Evolutionary conservation across 2,888 invertebrate species (phyloP).

Genomic region (Leptinotarsa rubiginosa): DNA sequence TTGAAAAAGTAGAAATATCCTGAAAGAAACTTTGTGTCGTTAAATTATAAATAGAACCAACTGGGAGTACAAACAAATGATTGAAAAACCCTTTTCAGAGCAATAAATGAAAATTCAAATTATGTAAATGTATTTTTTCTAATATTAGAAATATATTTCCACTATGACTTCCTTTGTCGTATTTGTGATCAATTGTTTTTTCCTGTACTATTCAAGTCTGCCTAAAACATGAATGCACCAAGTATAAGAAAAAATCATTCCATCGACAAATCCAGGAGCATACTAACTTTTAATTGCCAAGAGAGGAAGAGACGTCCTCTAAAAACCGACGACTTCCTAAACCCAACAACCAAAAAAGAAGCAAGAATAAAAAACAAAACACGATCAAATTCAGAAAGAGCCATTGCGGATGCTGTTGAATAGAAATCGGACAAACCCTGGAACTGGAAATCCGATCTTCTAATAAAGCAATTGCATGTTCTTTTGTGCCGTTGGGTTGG

Average conservation of each 20-base stretch:
- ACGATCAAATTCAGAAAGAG: conserved; percentile 22
- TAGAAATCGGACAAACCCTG: conserved; percentile 40
- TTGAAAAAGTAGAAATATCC: too few relatives aligned
- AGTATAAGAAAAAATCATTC: not conserved
- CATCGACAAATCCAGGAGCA: conserved; percentile 12
- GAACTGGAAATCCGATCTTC: conserved; percentile 54
- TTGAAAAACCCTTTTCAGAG: too few relatives aligned
- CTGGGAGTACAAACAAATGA: too few relatives aligned
- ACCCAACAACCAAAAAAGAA: conserved; percentile 15
- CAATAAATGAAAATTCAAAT: too few relatives aligned
- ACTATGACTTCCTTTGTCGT: too few relatives aligned
- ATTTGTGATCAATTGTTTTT: not conserved
- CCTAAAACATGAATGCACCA: not conserved
- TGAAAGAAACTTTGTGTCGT: too few relatives aligned
- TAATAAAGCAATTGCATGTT: conserved; percentile 52
- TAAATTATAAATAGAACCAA: too few relatives aligned
- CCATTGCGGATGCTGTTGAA: conserved; percentile 33
- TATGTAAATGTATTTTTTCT: too few relatives aligned
- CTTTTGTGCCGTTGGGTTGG: conserved; percentile 46
- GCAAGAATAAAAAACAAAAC: conserved; percentile 18
- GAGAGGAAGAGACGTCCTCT: conserved; percentile 16
- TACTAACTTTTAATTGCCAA: conserved; percentile 9
- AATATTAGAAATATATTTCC: too few relatives aligned
- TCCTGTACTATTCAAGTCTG: not conserved
- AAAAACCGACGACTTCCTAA: conserved; percentile 25